Evolutionary conservation across 2,113 vertebrate species (phyloP), one percentile per base, ranked within the genome.

Genomic region (Eira barbara): DNA sequence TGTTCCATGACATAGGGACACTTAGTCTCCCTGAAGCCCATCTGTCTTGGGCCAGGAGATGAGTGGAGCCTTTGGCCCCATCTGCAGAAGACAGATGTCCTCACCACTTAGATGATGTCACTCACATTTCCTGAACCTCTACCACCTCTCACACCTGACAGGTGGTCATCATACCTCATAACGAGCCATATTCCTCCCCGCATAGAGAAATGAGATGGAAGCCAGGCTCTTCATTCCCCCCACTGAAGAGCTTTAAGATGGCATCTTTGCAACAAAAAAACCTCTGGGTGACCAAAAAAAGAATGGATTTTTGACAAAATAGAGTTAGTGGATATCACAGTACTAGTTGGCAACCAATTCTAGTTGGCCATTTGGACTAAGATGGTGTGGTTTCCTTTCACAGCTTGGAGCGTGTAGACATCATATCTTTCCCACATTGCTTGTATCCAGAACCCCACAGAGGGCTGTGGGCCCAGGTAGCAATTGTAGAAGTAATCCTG

Each of bases 91-190:
- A 93, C 79, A 69, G 78, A 96, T 92, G 83, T 78, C 73, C 47
- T 83, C 34, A 65, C 10, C 8, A 20, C 87, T 89, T 8, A 27
- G 36, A 47, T 95, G 95, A 97, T 95, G 95, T 97, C 96, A 96
- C 34, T 86, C 18, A 34, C 31, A 1, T 55, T 80, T 74, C 52
- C 90, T 92, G 73, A 91, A 55, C 76, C 45, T 55, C 94, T 42
- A 29, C 2, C 65, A 9, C 45, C 87, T 61, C 39, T 47, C 1
- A 1, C 25, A 91, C 47, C 83, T 67, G 92, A 95, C 45, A 55
- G 79, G 94, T 89, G 78, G 86, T n/a, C 94, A 34, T 81, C 18
- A 5, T 34, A 25, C 47, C 14, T 91, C 61, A 31, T 20, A 45
- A 25, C 4, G 21, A 65, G 29, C 25, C 21, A 55, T 25, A 15